Evolutionary conservation across 2,113 vertebrate genomes (phyloP).

Genomic region (Cyphomyrus plagiostoma): DNA sequence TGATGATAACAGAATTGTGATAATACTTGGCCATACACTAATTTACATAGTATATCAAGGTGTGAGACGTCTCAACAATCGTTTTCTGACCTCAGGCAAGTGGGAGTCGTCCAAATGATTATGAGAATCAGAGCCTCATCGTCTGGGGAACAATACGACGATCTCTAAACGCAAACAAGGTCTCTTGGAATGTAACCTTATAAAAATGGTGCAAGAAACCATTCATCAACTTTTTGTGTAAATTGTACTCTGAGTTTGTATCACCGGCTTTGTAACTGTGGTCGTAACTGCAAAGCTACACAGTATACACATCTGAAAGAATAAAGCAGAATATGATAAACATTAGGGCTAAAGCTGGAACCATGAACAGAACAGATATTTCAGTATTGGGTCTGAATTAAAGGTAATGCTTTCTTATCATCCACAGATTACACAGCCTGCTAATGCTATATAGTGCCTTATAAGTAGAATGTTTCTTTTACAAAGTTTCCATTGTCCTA

Average conservation of each 20-base stretch:
- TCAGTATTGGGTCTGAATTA: not conserved
- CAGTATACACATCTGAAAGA: not conserved
- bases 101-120: not conserved
- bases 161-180: not conserved
- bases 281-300: not conserved
- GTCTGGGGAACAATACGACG: not conserved
- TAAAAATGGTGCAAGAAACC: not conserved
- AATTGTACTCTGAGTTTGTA: not conserved
- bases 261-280: not conserved
- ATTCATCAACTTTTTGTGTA: not conserved
- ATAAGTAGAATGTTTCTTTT: constrained; percentile 19
- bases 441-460: not conserved
- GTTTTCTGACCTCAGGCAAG: not conserved
- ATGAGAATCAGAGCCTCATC: not conserved
- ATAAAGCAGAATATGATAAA: not conserved
- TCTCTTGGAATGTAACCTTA: not conserved
- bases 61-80: not conserved
- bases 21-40: not conserved
- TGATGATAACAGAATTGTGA: not conserved
- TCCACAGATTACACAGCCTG: not conserved
- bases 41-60: not conserved
- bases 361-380: not conserved
- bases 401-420: not conserved
- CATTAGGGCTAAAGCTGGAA: not conserved
- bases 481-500: not conserved